Percentiles rank a stretch among this genome's conserved stretches.
phyloP scores from a whole-genome alignment of 2,113 vertebrate species.

The Etia nguti region DNA sequence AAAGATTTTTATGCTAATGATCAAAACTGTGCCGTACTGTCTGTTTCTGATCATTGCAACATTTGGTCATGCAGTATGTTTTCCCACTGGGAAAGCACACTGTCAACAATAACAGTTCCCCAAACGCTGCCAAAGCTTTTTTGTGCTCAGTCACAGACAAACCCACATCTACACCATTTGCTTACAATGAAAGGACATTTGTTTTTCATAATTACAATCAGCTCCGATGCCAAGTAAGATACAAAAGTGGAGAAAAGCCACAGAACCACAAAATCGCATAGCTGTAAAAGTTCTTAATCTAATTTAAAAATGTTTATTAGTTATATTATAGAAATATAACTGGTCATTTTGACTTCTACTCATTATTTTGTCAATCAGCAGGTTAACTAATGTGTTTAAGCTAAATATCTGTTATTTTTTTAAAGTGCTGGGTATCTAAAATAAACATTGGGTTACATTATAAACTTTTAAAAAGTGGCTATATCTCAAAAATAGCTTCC shows the following conservation, averaged over 20 bases:
- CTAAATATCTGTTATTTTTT: neutral
- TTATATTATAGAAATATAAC: neutral
- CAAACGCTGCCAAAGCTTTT: conserved; percentile 30
- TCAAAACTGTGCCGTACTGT: neutral
- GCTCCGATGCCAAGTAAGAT: neutral
- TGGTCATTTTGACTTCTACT: neutral
- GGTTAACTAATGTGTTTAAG: neutral
- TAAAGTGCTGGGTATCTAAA: neutral
- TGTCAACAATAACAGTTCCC: conserved; percentile 32
- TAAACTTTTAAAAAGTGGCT: neutral
- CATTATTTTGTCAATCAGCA: neutral
- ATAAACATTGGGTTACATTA: neutral
- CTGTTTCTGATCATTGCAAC: conserved; percentile 6
- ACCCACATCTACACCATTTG: conserved; percentile 16
- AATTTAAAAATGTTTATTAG: neutral
- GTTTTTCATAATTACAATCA: conserved; percentile 11
- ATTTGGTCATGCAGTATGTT: conserved; percentile 51
- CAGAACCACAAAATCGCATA: neutral
- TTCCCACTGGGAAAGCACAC: conserved; percentile 25
- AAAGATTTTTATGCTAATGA: neutral
- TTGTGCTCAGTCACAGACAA: conserved; percentile 17
- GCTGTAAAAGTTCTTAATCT: neutral
- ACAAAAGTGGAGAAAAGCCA: neutral
- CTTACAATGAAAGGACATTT: conserved; percentile 18
- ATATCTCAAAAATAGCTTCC: neutral